phyloP scores from a whole-genome alignment of 2,113 vertebrate genomes.

The Rhea pennata region DNA sequence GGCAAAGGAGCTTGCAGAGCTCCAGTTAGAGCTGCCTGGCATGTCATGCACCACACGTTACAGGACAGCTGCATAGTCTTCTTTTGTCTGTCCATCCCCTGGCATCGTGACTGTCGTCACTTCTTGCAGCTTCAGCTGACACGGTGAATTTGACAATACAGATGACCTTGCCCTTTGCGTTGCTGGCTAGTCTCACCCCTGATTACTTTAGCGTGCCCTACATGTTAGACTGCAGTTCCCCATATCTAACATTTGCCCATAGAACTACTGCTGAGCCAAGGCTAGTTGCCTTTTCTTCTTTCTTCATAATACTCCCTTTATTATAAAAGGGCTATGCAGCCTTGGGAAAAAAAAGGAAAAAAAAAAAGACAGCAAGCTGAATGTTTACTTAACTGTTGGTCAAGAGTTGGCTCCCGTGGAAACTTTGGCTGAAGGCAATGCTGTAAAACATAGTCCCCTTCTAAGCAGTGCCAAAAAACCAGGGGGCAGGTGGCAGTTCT shows the following conservation, averaged over 20 bases:
- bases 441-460: background rate
- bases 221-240: background rate
- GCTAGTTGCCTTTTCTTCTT: background rate
- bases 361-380: background rate
- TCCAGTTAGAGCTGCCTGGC: background rate
- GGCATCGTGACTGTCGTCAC: conserved; percentile 40
- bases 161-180: background rate
- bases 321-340: background rate
- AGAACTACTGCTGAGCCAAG: background rate
- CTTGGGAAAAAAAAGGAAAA: background rate
- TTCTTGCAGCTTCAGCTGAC: conserved; percentile 6
- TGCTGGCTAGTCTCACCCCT: background rate
- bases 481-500: conserved; percentile 47
- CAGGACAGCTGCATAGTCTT: conserved; percentile 51
- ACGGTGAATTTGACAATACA: background rate
- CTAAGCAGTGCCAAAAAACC: conserved; percentile 28
- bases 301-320: conserved; percentile 8
- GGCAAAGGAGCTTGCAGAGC: background rate
- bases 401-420: conserved; percentile 12
- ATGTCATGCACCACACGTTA: conserved; percentile 18
- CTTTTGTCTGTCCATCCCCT: conserved; percentile 6
- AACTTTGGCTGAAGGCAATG: conserved; percentile 13
- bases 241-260: rapidly evolving
- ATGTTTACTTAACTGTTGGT: conserved; percentile 50
- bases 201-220: background rate